A percentile compares a stretch with the other conserved stretches of the same genome.
These are phyloP conservation scores for Liodrosophila aerea DNA, from an alignment of 2,888 invertebrate genomes.

Conservation along the genomic window DNA sequence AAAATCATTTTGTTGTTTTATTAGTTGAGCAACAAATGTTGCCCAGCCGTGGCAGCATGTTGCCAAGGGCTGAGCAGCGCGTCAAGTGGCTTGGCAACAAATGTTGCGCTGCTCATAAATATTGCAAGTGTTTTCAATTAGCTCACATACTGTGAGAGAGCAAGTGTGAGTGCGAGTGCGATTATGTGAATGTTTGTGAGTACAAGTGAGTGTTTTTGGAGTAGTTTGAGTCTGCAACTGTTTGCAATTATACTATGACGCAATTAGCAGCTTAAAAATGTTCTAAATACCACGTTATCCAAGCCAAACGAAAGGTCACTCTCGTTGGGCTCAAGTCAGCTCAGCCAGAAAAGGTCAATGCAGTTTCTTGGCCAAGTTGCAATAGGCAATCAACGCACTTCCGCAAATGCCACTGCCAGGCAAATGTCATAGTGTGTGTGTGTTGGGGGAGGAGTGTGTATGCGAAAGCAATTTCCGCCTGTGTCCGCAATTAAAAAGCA, in stretches of 20 bases:
- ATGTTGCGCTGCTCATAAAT: conserved; percentile 75
- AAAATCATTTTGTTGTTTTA: conserved; percentile 79
- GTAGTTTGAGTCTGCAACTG: not conserved
- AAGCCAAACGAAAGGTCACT: too few species aligned
- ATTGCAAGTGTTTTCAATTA: conserved; percentile 81
- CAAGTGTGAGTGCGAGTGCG: conserved; percentile 15
- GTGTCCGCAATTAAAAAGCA: conserved; percentile 80
- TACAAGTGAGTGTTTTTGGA: conserved; percentile 11
- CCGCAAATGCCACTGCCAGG: conserved; percentile 40
- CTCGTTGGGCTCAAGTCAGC: too few species aligned
- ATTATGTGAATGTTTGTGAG: conserved; percentile 8
- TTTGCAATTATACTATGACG: not conserved
- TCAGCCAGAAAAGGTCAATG: conserved; percentile 3
- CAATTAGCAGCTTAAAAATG: too few species aligned
- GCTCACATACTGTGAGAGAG: conserved; percentile 72
- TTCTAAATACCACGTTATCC: too few species aligned
- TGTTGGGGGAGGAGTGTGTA: conserved; percentile 36
- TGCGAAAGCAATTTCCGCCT: conserved; percentile 75
- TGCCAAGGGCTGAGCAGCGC: conserved; percentile 13
- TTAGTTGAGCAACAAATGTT: conserved; percentile 79
- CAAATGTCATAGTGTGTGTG: conserved; percentile 35
- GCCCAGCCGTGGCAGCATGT: conserved; percentile 30
- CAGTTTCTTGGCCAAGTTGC: conserved; percentile 8
- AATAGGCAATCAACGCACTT: conserved; percentile 69
- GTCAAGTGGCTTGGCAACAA: conserved; percentile 75